Evolutionary conservation across 2,797 vertebrate species (phyloP).

Genomic region (Benthosema pterotum): DNA sequence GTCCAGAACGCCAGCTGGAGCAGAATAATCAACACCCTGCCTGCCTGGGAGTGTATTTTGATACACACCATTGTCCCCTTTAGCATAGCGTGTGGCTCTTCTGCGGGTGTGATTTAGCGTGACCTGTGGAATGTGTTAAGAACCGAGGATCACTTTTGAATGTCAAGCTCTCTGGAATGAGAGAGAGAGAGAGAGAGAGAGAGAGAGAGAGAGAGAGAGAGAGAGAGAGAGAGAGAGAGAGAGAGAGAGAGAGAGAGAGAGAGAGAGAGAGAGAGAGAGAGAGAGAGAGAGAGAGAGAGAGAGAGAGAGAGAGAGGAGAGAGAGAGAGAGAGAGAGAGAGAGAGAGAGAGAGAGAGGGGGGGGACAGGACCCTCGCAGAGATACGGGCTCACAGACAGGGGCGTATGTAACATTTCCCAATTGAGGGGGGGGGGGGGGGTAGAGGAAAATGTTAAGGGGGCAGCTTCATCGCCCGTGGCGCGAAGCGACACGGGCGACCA

Average conservation of each 20-base stretch:
- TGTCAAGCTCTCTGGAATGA: conserved; percentile 31
- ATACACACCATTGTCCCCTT: conserved; percentile 30
- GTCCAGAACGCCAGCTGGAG: conserved; percentile 31
- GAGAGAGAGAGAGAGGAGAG: conserved; percentile 5
- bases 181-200: conserved; percentile 17
- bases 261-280: conserved; percentile 11
- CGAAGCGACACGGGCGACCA: too few relatives aligned
- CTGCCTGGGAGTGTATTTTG: conserved; percentile 6
- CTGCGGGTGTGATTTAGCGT: conserved; percentile 25
- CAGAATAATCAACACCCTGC: conserved; percentile 42
- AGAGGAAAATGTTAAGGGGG: too few relatives aligned
- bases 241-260: background rate
- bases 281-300: background rate
- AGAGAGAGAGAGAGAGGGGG: background rate
- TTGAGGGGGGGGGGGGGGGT: too few relatives aligned
- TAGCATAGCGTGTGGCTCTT: conserved; percentile 12
- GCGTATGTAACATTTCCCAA: too few relatives aligned
- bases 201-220: background rate
- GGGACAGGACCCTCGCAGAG: too few relatives aligned
- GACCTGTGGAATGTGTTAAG: conserved; percentile 50
- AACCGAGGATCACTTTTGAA: conserved; percentile 31
- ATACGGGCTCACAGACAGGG: too few relatives aligned
- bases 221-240: too few relatives aligned
- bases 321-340: too few relatives aligned
- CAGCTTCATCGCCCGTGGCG: too few relatives aligned